Evolutionary conservation across 2,797 vertebrate species (phyloP).

Genomic region (Gymnothorax reevesii): DNA sequence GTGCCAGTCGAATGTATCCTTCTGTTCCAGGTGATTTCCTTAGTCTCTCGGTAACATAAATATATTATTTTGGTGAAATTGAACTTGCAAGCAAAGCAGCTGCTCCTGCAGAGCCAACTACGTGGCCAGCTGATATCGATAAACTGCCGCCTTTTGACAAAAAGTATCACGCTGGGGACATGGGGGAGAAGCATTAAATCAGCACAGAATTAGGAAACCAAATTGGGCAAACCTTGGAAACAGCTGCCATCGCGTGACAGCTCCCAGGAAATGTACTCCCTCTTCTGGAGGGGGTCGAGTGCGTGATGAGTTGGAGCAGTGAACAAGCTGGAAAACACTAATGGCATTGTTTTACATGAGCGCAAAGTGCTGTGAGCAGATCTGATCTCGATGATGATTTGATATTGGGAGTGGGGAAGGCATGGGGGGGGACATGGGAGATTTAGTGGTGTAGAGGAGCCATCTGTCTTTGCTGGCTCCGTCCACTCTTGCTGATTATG

Average conservation of each 20-base stretch:
- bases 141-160: background rate
- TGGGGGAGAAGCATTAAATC: background rate
- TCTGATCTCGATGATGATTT: background rate
- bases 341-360: background rate
- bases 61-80: background rate
- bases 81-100: background rate
- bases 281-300: background rate
- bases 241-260: background rate
- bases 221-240: background rate
- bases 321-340: background rate
- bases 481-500: background rate
- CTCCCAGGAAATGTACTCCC: background rate
- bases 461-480: background rate
- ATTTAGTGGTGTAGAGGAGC: background rate
- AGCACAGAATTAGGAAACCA: background rate
- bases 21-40: background rate
- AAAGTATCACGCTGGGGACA: background rate
- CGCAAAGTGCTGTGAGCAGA: background rate
- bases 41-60: background rate
- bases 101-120: background rate
- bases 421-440: too few relatives aligned
- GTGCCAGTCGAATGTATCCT: background rate
- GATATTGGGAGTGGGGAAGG: too few relatives aligned
- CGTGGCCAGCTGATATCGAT: background rate
- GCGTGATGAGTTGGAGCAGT: background rate